phyloP scores from a whole-genome alignment of 2,113 vertebrate genomes.

The Channa argus region DNA sequence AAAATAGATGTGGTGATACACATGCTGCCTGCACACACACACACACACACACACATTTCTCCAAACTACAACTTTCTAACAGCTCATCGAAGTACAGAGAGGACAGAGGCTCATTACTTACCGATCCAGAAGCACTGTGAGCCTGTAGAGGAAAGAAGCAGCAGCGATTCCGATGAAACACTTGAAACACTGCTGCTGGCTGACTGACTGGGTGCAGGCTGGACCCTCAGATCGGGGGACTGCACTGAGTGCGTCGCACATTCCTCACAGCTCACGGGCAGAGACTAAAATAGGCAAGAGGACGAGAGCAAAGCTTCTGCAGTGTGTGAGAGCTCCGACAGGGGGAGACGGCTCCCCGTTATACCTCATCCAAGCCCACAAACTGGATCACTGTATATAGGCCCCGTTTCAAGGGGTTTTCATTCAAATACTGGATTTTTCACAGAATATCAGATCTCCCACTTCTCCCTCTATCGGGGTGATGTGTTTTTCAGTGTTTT shows the following conservation, averaged over 20 bases:
- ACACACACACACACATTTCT: conserved; percentile 1
- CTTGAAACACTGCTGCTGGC: conserved; percentile 15
- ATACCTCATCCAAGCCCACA: no score
- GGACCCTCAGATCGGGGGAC: conserved; percentile 44
- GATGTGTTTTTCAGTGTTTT: no score
- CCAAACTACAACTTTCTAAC: conserved; percentile 35
- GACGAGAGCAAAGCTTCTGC: conserved; percentile 14
- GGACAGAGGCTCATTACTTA: conserved; percentile 53
- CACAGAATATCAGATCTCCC: no score
- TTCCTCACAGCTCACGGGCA: conserved; percentile 78
- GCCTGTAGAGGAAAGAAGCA: background rate
- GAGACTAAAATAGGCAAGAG: conserved; percentile 82
- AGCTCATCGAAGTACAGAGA: background rate
- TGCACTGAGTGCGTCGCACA: conserved; percentile 72
- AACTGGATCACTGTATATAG: no score
- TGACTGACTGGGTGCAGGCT: conserved; percentile 1
- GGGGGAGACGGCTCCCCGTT: conserved; percentile 58
- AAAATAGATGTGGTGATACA: conserved; percentile 56
- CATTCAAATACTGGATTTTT: no score
- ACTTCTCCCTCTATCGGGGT: no score
- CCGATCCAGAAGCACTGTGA: conserved; percentile 25
- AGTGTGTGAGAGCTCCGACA: conserved; percentile 16
- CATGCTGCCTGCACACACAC: background rate
- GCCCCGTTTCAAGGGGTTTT: no score
- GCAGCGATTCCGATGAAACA: background rate